Evolutionary conservation across 2,113 vertebrate species (phyloP).

Genomic region (Daubentonia madagascariensis): DNA sequence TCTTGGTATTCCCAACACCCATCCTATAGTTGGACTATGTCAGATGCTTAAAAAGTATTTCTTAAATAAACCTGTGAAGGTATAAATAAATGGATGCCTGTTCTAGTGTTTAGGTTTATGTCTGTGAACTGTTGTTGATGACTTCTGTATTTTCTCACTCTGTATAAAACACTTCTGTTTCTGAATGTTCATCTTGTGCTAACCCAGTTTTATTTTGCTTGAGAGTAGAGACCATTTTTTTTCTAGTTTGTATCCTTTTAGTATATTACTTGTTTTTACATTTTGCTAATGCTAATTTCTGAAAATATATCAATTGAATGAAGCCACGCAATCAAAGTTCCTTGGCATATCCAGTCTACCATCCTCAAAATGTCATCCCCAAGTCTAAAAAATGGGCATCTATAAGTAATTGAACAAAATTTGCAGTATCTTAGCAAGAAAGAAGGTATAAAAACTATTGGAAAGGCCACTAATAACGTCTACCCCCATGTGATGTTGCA

Average conservation of each 20-base stretch:
- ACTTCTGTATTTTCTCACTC: background rate
- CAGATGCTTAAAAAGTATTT: background rate
- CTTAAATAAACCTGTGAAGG: background rate
- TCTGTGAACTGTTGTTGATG: too few relatives aligned
- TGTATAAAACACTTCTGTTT: background rate
- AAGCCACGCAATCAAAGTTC: background rate
- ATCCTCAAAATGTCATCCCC: background rate
- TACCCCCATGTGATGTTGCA: fast-evolving
- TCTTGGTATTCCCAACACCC: background rate
- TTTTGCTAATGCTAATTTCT: background rate
- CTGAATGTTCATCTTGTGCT: fast-evolving
- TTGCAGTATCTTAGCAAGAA: background rate
- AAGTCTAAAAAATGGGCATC: background rate
- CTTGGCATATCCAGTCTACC: background rate
- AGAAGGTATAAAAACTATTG: background rate
- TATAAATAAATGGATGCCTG: background rate
- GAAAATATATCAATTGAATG: background rate
- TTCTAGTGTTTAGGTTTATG: background rate
- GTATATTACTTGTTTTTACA: background rate
- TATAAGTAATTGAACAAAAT: background rate
- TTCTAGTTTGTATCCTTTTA: background rate
- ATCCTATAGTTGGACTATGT: background rate
- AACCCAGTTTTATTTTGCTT: background rate
- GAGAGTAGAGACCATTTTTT: background rate
- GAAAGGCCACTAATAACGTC: background rate